phyloP scores from a whole-genome alignment of 2,888 invertebrate genomes.

The Pterostichus niger region DNA sequence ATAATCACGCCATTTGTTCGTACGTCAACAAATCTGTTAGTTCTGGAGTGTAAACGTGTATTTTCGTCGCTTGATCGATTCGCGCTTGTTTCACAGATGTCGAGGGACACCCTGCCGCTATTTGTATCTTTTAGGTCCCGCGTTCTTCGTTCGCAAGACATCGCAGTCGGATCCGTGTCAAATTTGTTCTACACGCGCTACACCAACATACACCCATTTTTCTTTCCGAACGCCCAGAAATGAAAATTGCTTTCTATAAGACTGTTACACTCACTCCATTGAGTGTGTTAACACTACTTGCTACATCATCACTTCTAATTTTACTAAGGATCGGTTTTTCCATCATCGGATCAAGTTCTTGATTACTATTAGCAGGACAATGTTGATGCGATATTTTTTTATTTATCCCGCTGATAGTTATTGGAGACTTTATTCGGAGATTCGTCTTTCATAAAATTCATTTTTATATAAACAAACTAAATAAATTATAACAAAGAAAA shows the following conservation, averaged over 20 bases:
- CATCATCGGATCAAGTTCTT: no score
- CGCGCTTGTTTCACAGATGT: slow-evolving; percentile 54
- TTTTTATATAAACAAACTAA: no score
- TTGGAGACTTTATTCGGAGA: no score
- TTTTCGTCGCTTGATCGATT: slow-evolving; percentile 58
- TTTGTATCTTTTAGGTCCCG: slow-evolving; percentile 46
- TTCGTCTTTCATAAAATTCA: no score
- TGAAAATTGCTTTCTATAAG: not conserved
- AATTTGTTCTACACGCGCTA: slow-evolving; percentile 28
- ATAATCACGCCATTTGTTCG: slow-evolving; percentile 50
- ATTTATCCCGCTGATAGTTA: no score
- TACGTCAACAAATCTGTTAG: slow-evolving; percentile 52
- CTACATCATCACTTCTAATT: no score
- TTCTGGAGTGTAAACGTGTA: slow-evolving; percentile 45
- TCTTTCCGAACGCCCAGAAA: not conserved
- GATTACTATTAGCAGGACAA: no score
- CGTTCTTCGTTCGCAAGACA: not conserved
- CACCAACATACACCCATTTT: slow-evolving; percentile 1
- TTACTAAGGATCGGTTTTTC: no score
- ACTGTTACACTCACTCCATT: no score
- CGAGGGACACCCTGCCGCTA: slow-evolving; percentile 47
- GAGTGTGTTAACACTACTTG: no score
- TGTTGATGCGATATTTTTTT: no score
- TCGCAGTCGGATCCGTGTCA: slow-evolving; percentile 30
- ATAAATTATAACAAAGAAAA: no score